Percentiles rank a stretch among this genome's conserved stretches.
Evolutionary conservation across 1,140 invertebrate species (phyloP).

Genomic region (Palaemon carinicauda): DNA sequence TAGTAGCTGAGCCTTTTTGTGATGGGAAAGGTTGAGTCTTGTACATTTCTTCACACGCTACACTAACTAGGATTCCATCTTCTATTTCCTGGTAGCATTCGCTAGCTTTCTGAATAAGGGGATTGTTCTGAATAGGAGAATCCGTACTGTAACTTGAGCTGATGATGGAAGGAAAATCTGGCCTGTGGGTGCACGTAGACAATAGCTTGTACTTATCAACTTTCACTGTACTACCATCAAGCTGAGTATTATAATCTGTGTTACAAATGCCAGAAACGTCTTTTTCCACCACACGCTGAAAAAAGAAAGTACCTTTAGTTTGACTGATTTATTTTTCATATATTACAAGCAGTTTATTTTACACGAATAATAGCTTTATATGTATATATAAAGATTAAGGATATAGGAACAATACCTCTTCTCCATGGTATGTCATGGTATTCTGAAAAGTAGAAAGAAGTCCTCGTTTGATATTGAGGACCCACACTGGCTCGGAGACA

Average conservation of each 20-base stretch:
- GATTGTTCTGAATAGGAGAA: conserved; percentile 64
- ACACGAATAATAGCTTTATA: too few species aligned
- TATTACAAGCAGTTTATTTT: too few species aligned
- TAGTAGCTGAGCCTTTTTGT: too few species aligned
- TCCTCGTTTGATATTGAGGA: conserved; percentile 67
- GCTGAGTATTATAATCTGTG: conserved; percentile 74
- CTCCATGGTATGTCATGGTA: conserved; percentile 11
- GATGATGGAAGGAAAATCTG: conserved; percentile 68
- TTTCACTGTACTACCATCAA: conserved; percentile 64
- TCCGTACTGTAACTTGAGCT: conserved; percentile 61
- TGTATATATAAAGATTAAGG: too few species aligned
- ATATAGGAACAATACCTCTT: neutral
- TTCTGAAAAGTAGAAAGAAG: conserved; percentile 65
- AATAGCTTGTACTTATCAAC: conserved; percentile 77
- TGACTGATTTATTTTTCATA: too few species aligned
- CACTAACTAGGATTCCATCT: conserved; percentile 74
- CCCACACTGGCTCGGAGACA: conserved; percentile 64
- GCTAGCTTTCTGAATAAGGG: conserved; percentile 70
- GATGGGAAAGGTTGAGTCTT: conserved; percentile 72
- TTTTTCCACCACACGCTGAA: too few species aligned
- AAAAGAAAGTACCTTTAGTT: too few species aligned
- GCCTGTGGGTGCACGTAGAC: conserved; percentile 77
- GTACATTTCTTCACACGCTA: conserved; percentile 77
- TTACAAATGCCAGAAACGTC: conserved; percentile 86
- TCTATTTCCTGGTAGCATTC: conserved; percentile 75